A percentile compares a stretch with the other conserved stretches of the same genome.
Evolutionary conservation across 2,113 vertebrate genomes (phyloP).

Genomic region (Bungarus multicinctus): DNA sequence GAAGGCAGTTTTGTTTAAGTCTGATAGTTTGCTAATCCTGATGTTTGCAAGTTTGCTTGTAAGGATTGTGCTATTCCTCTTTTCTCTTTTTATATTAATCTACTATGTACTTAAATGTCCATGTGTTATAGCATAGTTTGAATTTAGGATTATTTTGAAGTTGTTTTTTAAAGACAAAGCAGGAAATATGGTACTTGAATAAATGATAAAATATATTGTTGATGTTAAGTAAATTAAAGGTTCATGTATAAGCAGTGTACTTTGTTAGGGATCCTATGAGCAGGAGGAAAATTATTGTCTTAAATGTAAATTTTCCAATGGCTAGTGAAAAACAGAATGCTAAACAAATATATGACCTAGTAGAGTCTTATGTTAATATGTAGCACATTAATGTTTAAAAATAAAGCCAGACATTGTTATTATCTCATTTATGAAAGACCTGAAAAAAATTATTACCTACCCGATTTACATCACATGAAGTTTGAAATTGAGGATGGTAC

Average conservation of each 20-base stretch:
- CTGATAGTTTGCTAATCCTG: background rate
- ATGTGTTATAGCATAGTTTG: background rate
- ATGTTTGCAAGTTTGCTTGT: background rate
- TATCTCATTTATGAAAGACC: constrained; percentile 70
- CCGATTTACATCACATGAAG: constrained; percentile 88
- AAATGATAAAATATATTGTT: background rate
- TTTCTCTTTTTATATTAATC: background rate
- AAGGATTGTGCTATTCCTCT: background rate
- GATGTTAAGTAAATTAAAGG: background rate
- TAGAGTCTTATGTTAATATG: background rate
- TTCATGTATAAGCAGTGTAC: background rate
- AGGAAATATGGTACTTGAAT: background rate
- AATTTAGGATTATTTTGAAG: background rate
- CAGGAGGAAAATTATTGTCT: background rate
- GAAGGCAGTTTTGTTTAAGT: background rate
- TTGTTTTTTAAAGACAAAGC: background rate
- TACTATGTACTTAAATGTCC: background rate
- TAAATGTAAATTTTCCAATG: background rate
- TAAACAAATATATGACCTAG: background rate
- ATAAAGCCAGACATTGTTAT: background rate
- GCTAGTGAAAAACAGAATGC: background rate
- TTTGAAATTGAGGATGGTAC: constrained; percentile 88
- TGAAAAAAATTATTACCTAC: constrained; percentile 79
- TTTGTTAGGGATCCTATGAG: background rate
- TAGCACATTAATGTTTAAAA: background rate